These are phyloP conservation scores for Seladonia tumulorum DNA, from an alignment of 2,888 invertebrate species.

Conservation along the genomic window DNA sequence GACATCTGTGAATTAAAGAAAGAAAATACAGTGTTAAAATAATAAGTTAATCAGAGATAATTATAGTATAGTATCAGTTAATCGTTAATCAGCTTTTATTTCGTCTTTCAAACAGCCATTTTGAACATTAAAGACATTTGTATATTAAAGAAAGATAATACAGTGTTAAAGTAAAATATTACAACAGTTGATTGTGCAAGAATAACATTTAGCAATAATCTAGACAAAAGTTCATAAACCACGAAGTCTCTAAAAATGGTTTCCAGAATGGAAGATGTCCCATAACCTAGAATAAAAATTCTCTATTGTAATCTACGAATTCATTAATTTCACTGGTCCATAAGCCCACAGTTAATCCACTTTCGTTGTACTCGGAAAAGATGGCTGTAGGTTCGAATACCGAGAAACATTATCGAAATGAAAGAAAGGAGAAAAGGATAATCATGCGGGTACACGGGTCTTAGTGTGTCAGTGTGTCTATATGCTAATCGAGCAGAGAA, in stretches of 20 bases:
- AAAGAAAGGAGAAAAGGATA: slow-evolving; percentile 38
- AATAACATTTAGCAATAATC: too few relatives aligned
- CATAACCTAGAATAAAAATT: background rate
- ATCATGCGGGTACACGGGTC: slow-evolving; percentile 74
- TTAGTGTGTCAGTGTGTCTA: slow-evolving; percentile 83
- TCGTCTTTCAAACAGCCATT: too few relatives aligned
- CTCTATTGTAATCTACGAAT: background rate
- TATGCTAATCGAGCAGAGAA: slow-evolving; percentile 79
- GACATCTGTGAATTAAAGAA: too few relatives aligned
- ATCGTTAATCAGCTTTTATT: too few relatives aligned
- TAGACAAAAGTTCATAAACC: background rate
- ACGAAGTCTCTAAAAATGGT: background rate
- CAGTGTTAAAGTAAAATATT: too few relatives aligned
- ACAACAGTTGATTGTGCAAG: too few relatives aligned
- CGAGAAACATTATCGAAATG: slow-evolving; percentile 6
- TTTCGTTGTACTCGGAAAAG: slow-evolving; percentile 15
- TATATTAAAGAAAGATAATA: too few relatives aligned
- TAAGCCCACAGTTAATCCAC: background rate
- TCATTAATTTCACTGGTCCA: background rate
- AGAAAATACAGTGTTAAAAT: too few relatives aligned
- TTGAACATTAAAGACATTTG: too few relatives aligned
- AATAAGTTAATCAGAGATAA: too few relatives aligned
- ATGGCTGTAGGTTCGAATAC: background rate
- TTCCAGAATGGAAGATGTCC: background rate
- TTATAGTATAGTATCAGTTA: too few relatives aligned